Base-by-base conservation (phyloP, 2,888 invertebrate genomes). In the Spisula solida region DNA sequence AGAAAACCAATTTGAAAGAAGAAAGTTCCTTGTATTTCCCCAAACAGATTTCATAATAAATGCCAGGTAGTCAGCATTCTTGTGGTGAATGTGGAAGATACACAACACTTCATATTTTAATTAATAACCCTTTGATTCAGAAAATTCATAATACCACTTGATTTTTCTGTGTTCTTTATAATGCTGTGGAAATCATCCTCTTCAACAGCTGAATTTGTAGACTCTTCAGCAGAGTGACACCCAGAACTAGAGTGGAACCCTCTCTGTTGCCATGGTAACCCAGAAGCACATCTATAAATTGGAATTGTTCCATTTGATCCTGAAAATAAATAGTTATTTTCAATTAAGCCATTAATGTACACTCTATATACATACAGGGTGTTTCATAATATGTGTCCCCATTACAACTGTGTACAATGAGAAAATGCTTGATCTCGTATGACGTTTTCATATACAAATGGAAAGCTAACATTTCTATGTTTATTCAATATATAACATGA, bases 111-210 rank as follows among this genome's bases (percentile, higher is more conserved):
- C n/a, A n/a, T n/a, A n/a, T n/a, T n/a, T n/a, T n/a, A n/a, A n/a
- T 5, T 20, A 60, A 8, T 60, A 18, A 18, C n/a, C 4, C 1
- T 6, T 60, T 25, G n/a, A 51, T 51, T 51, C 51, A 8, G 51
- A 51, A 60, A 25, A 60, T n/a, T 25, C 25, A 60, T n/a, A n/a
- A 0, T 96, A 97, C 97, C 97, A 96, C 96, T 97, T 34, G 97
- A 96, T 95, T 97, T 97, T 95, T 98, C 98, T 18, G 97, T 97
- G 94, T 97, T 97, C 95, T 97, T 97, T 87, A 98, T 97, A 90
- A 98, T 97, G 87, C 97, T 97, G 94, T 97, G 97, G 92, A 97
- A 97, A 1, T 97, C 97, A 55, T 96, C 96, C 12, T 96, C 96
- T 29, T 88, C 88, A 34, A 81, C 92, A 16, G 91, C 87, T 34